Percentiles rank a stretch among this genome's conserved stretches.
These are phyloP conservation scores for Chiloscyllium plagiosum DNA, from an alignment of 2,113 vertebrate genomes.

Conservation along the genomic window DNA sequence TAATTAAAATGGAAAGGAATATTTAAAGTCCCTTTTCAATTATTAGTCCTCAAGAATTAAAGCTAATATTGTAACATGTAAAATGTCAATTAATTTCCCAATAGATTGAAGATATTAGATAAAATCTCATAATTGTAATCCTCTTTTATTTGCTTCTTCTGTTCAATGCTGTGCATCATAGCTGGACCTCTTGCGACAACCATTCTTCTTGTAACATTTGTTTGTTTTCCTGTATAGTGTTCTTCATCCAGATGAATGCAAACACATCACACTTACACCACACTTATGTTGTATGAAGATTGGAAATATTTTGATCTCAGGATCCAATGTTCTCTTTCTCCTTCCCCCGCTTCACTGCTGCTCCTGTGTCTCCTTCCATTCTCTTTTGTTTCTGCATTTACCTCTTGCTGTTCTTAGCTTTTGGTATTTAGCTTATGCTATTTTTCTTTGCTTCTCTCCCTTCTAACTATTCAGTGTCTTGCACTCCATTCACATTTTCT, in stretches of 20 bases:
- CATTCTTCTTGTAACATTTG: not conserved
- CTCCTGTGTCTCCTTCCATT: not conserved
- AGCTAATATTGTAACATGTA: not conserved
- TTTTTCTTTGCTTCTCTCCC: not conserved
- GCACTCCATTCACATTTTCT: not conserved
- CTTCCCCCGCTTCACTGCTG: not conserved
- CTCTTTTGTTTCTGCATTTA: not conserved
- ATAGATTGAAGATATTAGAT: not conserved
- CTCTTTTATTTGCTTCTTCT: not conserved
- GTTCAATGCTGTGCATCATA: not conserved
- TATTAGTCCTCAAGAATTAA: too few species aligned
- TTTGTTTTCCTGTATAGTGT: not conserved
- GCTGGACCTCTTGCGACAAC: not conserved
- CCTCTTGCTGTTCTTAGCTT: not conserved
- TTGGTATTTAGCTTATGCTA: too few species aligned
- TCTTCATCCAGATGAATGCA: not conserved
- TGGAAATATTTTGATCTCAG: constrained; percentile 10
- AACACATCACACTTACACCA: not conserved
- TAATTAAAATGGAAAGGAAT: not conserved
- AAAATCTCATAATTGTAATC: not conserved
- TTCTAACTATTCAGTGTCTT: not conserved
- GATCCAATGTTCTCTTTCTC: not conserved
- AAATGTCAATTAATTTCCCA: not conserved
- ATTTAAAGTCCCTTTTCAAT: not conserved
- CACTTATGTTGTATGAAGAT: not conserved